Evolutionary conservation across 30 jellyfish, hydroid and myxozoan genomes (phyloP).

Genomic region (Turritopsis dohrnii): DNA sequence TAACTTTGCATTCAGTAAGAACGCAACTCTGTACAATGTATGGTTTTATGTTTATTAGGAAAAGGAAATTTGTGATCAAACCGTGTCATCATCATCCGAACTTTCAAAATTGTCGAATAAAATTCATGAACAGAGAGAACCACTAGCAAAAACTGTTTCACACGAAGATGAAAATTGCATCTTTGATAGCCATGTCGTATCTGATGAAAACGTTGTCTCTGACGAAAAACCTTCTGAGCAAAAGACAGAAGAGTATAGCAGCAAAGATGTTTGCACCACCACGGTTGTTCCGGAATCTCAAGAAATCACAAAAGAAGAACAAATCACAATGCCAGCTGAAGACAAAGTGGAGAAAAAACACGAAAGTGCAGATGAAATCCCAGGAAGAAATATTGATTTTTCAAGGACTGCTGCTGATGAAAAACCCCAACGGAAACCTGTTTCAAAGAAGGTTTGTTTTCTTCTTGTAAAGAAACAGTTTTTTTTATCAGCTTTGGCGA

Average conservation of each 20-base stretch:
- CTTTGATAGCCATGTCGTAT: neutral
- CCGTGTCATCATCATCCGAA: conserved; percentile 18
- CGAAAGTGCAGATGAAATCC: neutral
- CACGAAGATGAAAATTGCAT: neutral
- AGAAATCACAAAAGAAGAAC: neutral
- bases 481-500: too few relatives aligned
- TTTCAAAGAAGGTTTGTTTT: neutral
- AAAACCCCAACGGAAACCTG: neutral
- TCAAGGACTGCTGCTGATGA: neutral
- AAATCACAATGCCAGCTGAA: neutral
- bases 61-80: neutral
- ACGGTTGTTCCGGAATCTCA: neutral
- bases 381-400: neutral
- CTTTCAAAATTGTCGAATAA: neutral
- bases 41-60: neutral
- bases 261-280: neutral
- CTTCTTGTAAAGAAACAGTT: too few relatives aligned
- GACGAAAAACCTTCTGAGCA: neutral
- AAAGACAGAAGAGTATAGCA: neutral
- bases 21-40: neutral
- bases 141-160: neutral
- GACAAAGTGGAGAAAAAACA: neutral
- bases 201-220: neutral
- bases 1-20: neutral
- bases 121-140: neutral